Evolutionary conservation across 2,888 invertebrate genomes (phyloP), one percentile per base, ranked within the genome.

Genomic region (Gnatocerus cornutus): DNA sequence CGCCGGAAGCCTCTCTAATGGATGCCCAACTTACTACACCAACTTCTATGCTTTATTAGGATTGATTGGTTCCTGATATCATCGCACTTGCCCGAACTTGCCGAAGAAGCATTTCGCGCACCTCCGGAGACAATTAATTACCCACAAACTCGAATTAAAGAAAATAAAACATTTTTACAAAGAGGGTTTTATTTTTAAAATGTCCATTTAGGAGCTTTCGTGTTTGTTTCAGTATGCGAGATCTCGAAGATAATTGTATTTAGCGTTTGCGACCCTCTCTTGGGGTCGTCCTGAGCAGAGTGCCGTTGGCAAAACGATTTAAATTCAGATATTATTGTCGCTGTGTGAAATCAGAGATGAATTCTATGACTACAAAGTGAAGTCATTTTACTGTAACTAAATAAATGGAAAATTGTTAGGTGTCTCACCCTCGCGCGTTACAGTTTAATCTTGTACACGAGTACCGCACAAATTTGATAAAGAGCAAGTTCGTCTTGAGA

Each of bases 291-390:
- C 39, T 56, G 56, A 21, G 53, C 56, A 7, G n/a, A 48, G 76
- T 41, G 41, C 79, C 76, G 62, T 70, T 75, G 80, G 81, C 79
- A 74, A 77, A 78, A 76, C 81, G 80, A 83, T 84, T 83, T 84
- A 82, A 83, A 84, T 84, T 82, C 80, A 81, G 80, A 82, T 82
- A 81, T 82, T 81, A 84, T 84, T 84, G 83, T 82, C 82, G 79
- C 79, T 79, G 81, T 81, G 82, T 82, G 81, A 82, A 83, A 83
- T 83, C 80, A 79, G 77, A 82, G 80, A 81, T 81, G 80, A 80
- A 81, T 81, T 80, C 79, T 79, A 78, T 79, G 80, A 80, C 80
- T 79, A 81, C 81, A 82, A 81, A 80, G 82, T 77, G 79, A 79
- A 79, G 76, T 79, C 79, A 78, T 80, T 79, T 78, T 74, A 74